A percentile compares a stretch with the other conserved stretches of the same genome.
phyloP scores from a whole-genome alignment of 2,113 vertebrate genomes.

The Parotia lawesii region DNA sequence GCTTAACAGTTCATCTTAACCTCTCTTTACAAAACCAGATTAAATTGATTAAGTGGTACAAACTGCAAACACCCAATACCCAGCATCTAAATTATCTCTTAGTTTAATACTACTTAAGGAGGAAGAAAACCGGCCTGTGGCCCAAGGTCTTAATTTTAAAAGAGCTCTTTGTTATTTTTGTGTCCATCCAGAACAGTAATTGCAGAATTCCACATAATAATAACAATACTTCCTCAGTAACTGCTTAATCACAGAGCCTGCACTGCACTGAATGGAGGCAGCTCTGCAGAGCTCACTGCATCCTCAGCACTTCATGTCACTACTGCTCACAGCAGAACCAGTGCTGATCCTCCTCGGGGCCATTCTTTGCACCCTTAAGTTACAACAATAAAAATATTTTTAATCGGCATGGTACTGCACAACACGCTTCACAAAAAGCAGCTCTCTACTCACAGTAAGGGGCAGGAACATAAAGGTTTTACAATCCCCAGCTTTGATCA shows the following conservation, averaged over 20 bases:
- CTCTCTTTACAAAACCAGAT: neutral
- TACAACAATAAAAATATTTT: neutral
- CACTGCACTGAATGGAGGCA: neutral
- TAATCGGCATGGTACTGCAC: neutral
- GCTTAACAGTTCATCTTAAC: neutral
- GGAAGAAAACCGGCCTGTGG: neutral
- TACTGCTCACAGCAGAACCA: neutral
- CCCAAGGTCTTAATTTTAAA: neutral
- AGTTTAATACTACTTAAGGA: neutral
- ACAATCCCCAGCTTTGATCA: neutral
- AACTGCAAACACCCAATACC: neutral
- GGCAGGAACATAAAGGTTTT: neutral
- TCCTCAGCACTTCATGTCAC: too few relatives aligned
- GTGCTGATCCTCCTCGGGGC: neutral
- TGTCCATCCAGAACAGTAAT: neutral
- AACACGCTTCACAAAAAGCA: neutral
- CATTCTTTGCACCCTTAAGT: neutral
- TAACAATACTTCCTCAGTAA: neutral
- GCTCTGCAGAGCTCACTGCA: neutral
- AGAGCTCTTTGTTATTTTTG: neutral
- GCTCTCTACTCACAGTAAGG: neutral
- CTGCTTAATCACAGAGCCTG: neutral
- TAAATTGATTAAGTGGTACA: neutral
- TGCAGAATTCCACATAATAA: neutral
- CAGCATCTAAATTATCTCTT: neutral